A percentile compares a stretch with the other conserved stretches of the same genome.
Conservation (phyloP, 2,113 vertebrate species). For the Lichenostomus cassidix region DNA sequence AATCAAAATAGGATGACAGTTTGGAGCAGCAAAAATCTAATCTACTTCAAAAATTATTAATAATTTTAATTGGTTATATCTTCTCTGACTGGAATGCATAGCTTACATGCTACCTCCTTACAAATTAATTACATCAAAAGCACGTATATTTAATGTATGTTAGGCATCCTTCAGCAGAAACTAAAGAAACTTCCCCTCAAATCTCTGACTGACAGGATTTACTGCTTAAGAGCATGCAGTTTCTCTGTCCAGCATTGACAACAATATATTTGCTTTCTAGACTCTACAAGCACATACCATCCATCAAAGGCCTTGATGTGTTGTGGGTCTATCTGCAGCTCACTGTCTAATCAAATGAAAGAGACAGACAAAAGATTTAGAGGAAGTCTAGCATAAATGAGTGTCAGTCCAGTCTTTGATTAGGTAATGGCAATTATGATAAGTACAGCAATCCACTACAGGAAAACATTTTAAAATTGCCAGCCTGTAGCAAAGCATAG, state of each 20-base stretch:
- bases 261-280: background rate
- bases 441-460: conserved; percentile 34
- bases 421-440: conserved; percentile 33
- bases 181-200: background rate
- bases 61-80: background rate
- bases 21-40: background rate
- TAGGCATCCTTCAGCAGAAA: background rate
- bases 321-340: background rate
- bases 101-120: background rate
- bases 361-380: background rate
- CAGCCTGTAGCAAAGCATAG: background rate
- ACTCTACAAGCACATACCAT: background rate
- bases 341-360: background rate
- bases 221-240: background rate
- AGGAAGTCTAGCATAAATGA: background rate
- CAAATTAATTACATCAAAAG: background rate
- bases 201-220: background rate
- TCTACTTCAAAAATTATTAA: background rate
- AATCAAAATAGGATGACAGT: background rate
- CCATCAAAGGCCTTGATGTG: background rate
- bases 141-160: background rate
- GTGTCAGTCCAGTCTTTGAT: conserved; percentile 2
- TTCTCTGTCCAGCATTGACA: background rate
- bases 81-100: background rate
- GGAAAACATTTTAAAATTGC: conserved; percentile 31